These are phyloP conservation scores for Kryptopterus vitreolus DNA, from an alignment of 2,797 vertebrate genomes.

Conservation along the genomic window DNA sequence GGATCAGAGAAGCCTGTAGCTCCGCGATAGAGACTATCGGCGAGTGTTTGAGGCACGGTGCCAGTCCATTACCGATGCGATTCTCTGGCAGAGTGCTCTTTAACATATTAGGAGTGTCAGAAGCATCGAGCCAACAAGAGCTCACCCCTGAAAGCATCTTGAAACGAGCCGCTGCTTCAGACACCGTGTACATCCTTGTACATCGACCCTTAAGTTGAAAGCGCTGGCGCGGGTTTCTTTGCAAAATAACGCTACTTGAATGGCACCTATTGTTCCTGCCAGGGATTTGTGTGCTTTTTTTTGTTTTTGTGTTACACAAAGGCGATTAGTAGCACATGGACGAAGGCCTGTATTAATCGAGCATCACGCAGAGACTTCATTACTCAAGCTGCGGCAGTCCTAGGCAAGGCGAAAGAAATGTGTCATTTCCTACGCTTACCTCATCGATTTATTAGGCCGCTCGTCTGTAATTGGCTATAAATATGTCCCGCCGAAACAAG, in stretches of 20 bases:
- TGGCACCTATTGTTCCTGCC: constrained; percentile 59
- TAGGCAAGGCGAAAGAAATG: constrained; percentile 54
- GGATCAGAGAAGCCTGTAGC: constrained; percentile 34
- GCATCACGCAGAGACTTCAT: constrained; percentile 62
- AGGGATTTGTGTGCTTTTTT: too few species aligned
- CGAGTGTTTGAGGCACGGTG: constrained; percentile 42
- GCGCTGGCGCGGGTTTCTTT: constrained; percentile 38
- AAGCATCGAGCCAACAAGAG: constrained; percentile 42
- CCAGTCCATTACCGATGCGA: constrained; percentile 35
- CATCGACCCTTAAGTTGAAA: constrained; percentile 51
- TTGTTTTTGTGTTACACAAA: constrained; percentile 38
- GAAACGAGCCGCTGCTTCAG: constrained; percentile 48
- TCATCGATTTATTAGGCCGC: constrained; percentile 48
- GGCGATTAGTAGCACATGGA: constrained; percentile 69
- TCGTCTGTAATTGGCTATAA: constrained; percentile 53
- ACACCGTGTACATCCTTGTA: constrained; percentile 54
- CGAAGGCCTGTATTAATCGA: constrained; percentile 51
- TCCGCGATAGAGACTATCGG: constrained; percentile 27
- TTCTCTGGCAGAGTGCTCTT: constrained; percentile 55
- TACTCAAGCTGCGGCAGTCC: constrained; percentile 55
- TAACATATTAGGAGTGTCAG: constrained; percentile 54
- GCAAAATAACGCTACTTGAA: constrained; percentile 57
- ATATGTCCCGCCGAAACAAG: constrained; percentile 45
- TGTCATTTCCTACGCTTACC: constrained; percentile 64
- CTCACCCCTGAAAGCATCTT: constrained; percentile 52